Percentiles rank a stretch among this genome's conserved stretches.
phyloP scores from a whole-genome alignment of 2,113 vertebrate genomes.

The Rattus norvegicus region DNA sequence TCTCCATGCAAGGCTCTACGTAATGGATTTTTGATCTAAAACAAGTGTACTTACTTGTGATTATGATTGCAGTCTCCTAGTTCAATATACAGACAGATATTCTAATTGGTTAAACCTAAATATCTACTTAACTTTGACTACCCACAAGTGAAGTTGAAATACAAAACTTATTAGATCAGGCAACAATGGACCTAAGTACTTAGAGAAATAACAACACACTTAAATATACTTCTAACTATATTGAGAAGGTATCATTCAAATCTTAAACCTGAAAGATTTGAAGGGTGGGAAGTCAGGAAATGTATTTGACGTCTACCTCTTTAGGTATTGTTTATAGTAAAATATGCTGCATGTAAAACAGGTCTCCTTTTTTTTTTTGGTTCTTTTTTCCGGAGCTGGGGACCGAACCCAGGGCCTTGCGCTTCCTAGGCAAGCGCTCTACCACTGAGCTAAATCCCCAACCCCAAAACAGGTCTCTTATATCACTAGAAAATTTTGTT shows the following conservation, averaged over 20 bases:
- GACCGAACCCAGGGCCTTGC: too few relatives aligned
- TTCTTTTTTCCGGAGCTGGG: too few relatives aligned
- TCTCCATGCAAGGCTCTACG: not conserved
- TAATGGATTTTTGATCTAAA: not conserved
- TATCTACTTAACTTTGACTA: not conserved
- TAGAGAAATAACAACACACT: not conserved
- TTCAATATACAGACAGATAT: slow-evolving; percentile 21
- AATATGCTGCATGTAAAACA: not conserved
- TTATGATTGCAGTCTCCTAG: not conserved
- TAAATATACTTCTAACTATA: not conserved
- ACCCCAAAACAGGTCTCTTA: not conserved
- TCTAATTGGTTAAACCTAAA: slow-evolving; percentile 23
- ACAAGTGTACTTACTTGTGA: not conserved
- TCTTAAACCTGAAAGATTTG: not conserved
- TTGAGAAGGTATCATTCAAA: not conserved
- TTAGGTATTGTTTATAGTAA: not conserved
- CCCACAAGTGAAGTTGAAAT: not conserved
- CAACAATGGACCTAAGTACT: not conserved
- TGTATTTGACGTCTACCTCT: not conserved
- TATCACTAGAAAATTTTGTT: not conserved
- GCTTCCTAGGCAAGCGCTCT: too few relatives aligned
- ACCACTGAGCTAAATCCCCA: too few relatives aligned
- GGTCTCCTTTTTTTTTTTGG: too few relatives aligned
- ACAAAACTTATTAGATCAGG: not conserved
- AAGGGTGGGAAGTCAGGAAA: not conserved